Evolutionary conservation across 2,113 vertebrate species (phyloP).

Genomic region (Chloebia gouldiae): DNA sequence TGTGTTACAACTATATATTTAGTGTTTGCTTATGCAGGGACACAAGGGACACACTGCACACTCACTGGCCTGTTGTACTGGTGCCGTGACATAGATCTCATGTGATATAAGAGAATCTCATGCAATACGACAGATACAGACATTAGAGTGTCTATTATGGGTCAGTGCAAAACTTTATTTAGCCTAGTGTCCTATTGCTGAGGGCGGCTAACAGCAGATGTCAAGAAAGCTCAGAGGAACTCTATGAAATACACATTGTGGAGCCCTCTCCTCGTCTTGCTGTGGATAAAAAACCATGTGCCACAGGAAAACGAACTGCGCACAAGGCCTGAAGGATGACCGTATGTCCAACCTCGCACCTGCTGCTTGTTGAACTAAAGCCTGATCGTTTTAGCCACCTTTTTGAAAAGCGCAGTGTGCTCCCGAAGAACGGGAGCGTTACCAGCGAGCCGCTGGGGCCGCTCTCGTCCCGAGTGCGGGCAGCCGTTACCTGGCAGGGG

Average conservation of each 20-base stretch:
- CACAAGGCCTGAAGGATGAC: not conserved
- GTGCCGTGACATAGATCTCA: not conserved
- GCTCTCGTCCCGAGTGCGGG: no score
- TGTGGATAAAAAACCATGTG: not conserved
- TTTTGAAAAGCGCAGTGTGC: not conserved
- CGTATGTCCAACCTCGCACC: accelerated
- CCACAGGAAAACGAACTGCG: accelerated
- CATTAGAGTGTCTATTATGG: not conserved
- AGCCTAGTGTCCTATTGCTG: not conserved
- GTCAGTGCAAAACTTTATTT: not conserved
- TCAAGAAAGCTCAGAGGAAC: not conserved
- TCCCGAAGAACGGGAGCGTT: not conserved
- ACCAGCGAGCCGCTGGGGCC: accelerated
- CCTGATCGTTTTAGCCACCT: not conserved
- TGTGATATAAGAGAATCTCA: not conserved
- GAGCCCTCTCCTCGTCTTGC: not conserved
- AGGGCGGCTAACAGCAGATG: not conserved
- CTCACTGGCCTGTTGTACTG: not conserved
- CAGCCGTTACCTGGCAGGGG: slow-evolving; percentile 81
- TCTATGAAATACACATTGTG: not conserved
- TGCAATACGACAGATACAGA: not conserved
- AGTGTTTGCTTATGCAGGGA: not conserved
- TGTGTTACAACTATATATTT: not conserved
- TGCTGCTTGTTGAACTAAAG: not conserved
- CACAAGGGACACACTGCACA: not conserved